Conservation (phyloP, 2,113 vertebrate genomes). For the Plotosus lineatus region DNA sequence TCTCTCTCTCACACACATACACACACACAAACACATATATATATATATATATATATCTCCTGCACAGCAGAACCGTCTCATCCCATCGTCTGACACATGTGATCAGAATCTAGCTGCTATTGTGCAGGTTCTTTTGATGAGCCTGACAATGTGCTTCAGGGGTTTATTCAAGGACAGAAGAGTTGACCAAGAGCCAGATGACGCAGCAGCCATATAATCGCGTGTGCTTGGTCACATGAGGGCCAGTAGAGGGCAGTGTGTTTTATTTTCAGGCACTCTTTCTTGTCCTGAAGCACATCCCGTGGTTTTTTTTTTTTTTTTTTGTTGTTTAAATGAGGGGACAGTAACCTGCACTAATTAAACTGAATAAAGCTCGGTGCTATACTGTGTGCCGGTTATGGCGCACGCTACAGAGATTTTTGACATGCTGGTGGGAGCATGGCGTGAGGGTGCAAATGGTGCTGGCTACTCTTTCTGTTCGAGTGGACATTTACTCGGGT, state of each 20-base stretch:
- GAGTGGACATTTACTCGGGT: not conserved
- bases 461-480: constrained; percentile 42
- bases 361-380: constrained; percentile 74
- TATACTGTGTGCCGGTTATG: constrained; percentile 57
- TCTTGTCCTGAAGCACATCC: constrained; percentile 54
- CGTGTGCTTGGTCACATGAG: constrained; percentile 22
- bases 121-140: constrained; percentile 50
- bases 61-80: constrained; percentile 12
- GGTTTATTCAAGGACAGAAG: constrained; percentile 45
- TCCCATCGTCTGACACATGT: constrained; percentile 30
- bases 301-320: not conserved
- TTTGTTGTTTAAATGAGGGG: constrained; percentile 49
- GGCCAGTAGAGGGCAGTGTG: constrained; percentile 49
- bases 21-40: too few relatives aligned
- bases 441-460: constrained; percentile 35
- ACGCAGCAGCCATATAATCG: not conserved
- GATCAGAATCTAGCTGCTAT: constrained; percentile 54
- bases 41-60: too few relatives aligned
- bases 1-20: too few relatives aligned
- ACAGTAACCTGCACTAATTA: constrained; percentile 74
- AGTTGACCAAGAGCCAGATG: constrained; percentile 8
- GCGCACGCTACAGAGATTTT: constrained; percentile 54
- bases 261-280: constrained; percentile 37
- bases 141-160: constrained; percentile 41
- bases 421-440: constrained; percentile 46